A percentile compares a stretch with the other conserved stretches of the same genome.
phyloP scores from a whole-genome alignment of 2,888 invertebrate genomes.

The Quadroppia sp. region DNA sequence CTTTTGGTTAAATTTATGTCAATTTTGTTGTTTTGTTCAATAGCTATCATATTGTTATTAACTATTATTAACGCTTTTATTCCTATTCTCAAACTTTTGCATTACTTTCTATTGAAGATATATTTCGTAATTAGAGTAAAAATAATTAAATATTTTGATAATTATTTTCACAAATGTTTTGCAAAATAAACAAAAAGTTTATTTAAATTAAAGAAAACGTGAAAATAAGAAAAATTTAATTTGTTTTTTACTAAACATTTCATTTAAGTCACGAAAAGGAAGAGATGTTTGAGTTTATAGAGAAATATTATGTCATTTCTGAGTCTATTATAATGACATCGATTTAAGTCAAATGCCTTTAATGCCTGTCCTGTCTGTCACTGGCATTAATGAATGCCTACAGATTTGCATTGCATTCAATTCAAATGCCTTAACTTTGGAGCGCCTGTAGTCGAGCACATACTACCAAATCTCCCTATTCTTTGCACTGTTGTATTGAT shows the following conservation, averaged over 20 bases:
- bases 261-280: not conserved
- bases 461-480: not conserved
- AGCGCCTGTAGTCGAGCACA: not conserved
- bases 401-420: constrained; percentile 33
- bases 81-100: too few species aligned
- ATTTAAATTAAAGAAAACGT: not conserved
- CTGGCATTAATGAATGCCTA: constrained; percentile 31
- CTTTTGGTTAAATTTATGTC: too few species aligned
- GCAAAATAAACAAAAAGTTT: too few species aligned
- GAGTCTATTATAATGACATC: constrained; percentile 34
- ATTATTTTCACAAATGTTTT: too few species aligned
- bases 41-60: too few species aligned
- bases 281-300: not conserved
- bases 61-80: too few species aligned
- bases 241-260: not conserved
- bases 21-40: too few species aligned
- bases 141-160: too few species aligned
- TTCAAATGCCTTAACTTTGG: not conserved
- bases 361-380: constrained; percentile 13
- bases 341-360: constrained; percentile 22
- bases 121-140: too few species aligned
- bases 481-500: constrained; percentile 4
- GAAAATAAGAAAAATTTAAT: not conserved
- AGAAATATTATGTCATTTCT: constrained; percentile 10
- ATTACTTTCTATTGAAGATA: too few species aligned